Evolutionary conservation across 2,113 vertebrate genomes (phyloP), one percentile per base, ranked within the genome.

Genomic region (Todiramphus saurophagus): DNA sequence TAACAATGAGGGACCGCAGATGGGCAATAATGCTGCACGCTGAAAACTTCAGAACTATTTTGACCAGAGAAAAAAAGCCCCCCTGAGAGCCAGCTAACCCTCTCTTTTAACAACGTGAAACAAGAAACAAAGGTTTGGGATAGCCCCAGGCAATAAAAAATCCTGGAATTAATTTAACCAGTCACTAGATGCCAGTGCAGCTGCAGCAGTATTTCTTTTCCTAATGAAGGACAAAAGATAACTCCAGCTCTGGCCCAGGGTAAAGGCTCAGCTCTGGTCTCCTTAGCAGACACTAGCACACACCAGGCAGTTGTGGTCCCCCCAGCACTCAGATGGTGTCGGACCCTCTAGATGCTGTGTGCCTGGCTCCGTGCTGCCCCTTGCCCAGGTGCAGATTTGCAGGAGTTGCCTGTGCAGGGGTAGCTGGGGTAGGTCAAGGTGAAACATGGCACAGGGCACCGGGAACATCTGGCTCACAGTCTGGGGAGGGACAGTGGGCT

Each of bases 181-280:
- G 96, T 95, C 96, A 88, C 95, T 96, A 93, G 97, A 95, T 96
- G 97, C 93, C 94, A 95, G 92, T 90, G 96, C 96, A 97, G 96
- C 96, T 97, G 97, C 96, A 94, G 92, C 76, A 73, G 87, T 64
- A 87, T 95, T 97, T 96, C 94, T 95, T 95, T 74, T 81, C 77
- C 43, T 94, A 92, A 94, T n/a, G 93, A 94, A 95, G 87, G 83
- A 89, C 83, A 73, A 88, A 93, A 94, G 82, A 82, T 78, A 89
- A 80, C 51, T 37, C 53, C 63, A 77, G 67, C 83, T 80, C 60
- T n/a, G 70, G 70, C 63, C 58, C 58, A 53, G 44, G 77, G 83
- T 83, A 92, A 76, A 76, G 55, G 62, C 70, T 87, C 48, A 59
- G 64, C 31, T 51, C 78, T 63, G 53, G 70, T 59, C 48, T 60